A percentile compares a stretch with the other conserved stretches of the same genome.
These are phyloP conservation scores for Sitobion miscanthi DNA, from an alignment of 1,140 invertebrate genomes.

Conservation along the genomic window DNA sequence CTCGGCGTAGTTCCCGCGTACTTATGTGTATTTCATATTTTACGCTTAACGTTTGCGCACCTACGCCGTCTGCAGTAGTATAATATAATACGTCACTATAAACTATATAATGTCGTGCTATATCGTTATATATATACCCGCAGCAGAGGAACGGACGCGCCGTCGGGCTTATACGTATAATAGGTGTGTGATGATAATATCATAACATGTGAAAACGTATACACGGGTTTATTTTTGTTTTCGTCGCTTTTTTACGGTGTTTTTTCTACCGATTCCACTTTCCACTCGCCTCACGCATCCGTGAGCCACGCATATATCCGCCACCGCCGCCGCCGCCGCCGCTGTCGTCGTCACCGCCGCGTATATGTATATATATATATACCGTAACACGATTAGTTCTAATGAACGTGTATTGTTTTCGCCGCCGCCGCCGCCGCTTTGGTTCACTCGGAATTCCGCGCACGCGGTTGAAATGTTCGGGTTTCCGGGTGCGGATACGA, in stretches of 20 bases:
- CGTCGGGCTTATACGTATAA: not conserved
- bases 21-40: too few species aligned
- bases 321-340: not conserved
- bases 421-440: not conserved
- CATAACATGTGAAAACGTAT: not conserved
- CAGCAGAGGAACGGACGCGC: too few species aligned
- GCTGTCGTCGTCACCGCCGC: too few species aligned
- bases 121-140: too few species aligned
- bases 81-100: not conserved
- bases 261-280: not conserved
- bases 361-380: not conserved
- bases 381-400: slow-evolving; percentile 53
- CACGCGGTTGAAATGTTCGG: not conserved
- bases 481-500: slow-evolving; percentile 22
- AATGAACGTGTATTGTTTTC: slow-evolving; percentile 52
- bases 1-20: too few species aligned
- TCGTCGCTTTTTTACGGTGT: not conserved
- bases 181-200: not conserved
- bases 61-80: too few species aligned
- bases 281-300: not conserved
- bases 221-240: not conserved
- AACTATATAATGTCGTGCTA: too few species aligned
- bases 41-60: too few species aligned
- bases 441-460: slow-evolving; percentile 36
- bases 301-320: not conserved